Evolutionary conservation across 2,888 invertebrate species (phyloP).

Genomic region (Belgica antarctica): DNA sequence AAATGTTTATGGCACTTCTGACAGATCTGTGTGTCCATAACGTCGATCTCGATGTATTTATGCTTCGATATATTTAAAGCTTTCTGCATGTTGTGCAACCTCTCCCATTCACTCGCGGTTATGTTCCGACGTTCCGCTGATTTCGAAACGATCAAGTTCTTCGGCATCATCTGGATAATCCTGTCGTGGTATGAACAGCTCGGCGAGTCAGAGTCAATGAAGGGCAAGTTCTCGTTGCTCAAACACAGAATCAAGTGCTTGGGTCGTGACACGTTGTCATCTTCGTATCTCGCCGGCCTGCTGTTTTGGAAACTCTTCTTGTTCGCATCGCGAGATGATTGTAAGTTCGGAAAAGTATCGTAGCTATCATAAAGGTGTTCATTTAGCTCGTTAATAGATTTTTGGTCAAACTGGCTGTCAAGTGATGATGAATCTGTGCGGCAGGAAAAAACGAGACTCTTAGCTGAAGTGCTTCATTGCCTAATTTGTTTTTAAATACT

Average conservation of each 20-base stretch:
- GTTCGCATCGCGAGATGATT: background rate
- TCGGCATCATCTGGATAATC: constrained; percentile 39
- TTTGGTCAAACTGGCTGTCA: constrained; percentile 41
- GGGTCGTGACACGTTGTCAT: constrained; percentile 32
- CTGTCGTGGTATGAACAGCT: constrained; percentile 31
- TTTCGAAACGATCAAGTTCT: constrained; percentile 2
- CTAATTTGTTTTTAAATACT: background rate
- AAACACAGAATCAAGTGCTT: constrained; percentile 41
- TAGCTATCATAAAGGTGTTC: constrained; percentile 42
- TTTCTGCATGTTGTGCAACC: constrained; percentile 34
- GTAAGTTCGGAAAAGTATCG: constrained; percentile 38
- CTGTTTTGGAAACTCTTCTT: background rate
- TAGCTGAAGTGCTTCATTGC: too few relatives aligned
- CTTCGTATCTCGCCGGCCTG: constrained; percentile 23
- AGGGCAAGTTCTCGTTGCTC: constrained; percentile 40
- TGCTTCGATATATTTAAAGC: constrained; percentile 20
- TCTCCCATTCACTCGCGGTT: constrained; percentile 21
- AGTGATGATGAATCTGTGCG: constrained; percentile 42
- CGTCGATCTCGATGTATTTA: constrained; percentile 36
- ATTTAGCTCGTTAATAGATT: constrained; percentile 40
- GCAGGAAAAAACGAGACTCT: too few relatives aligned
- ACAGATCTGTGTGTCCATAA: constrained; percentile 38
- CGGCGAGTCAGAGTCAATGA: constrained; percentile 38
- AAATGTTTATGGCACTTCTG: constrained; percentile 38
- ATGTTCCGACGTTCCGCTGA: constrained; percentile 6